Percentiles rank a stretch among this genome's conserved stretches.
phyloP scores from a whole-genome alignment of 1,140 invertebrate genomes.

The Pomacea maculata region DNA sequence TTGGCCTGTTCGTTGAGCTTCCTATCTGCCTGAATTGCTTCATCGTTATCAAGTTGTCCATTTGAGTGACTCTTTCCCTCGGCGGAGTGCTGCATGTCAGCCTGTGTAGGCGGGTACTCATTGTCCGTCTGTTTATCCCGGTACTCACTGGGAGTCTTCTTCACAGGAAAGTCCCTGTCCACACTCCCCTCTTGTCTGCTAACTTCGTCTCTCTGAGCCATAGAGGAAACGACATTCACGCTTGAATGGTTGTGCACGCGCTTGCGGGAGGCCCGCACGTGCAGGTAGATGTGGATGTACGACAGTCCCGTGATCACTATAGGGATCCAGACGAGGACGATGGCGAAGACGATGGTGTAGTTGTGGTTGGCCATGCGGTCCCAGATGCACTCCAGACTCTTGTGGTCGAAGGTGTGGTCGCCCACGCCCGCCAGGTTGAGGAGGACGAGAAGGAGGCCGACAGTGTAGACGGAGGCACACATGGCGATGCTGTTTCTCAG shows the following conservation, averaged over 20 bases:
- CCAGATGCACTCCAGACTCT: constrained; percentile 42
- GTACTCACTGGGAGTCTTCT: no score
- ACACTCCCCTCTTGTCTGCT: no score
- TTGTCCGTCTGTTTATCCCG: no score
- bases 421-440: constrained; percentile 39
- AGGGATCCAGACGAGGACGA: constrained; percentile 33
- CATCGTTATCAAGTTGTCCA: no score
- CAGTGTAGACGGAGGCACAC: constrained; percentile 28
- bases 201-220: no score
- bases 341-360: constrained; percentile 39
- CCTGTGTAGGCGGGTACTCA: no score
- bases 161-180: no score
- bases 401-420: constrained; percentile 38
- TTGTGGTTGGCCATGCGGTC: constrained; percentile 40
- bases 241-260: constrained; percentile 12
- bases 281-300: constrained; percentile 40
- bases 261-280: constrained; percentile 24
- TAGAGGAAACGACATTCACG: no score
- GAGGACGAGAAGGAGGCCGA: constrained; percentile 29
- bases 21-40: no score
- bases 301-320: constrained; percentile 31
- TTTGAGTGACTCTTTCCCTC: no score
- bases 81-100: no score
- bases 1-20: no score
- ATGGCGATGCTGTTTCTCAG: constrained; percentile 24